Evolutionary conservation across 2,113 vertebrate species (phyloP).

Genomic region (Salvelinus fontinalis): DNA sequence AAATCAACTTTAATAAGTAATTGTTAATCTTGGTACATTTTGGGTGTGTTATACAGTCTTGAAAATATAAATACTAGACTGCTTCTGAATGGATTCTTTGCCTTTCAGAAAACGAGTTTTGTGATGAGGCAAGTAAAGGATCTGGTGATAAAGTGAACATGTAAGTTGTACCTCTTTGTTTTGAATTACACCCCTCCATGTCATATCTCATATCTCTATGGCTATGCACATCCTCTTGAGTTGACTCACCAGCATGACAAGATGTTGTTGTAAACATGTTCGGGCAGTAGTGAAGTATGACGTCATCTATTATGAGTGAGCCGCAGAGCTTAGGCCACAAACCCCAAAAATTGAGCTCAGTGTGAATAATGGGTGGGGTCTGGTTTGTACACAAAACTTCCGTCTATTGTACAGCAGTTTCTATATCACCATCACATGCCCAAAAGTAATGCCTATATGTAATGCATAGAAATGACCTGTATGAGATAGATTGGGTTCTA

Average conservation of each 20-base stretch:
- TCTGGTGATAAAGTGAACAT: constrained; percentile 8
- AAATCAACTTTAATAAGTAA: no score
- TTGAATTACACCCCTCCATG: background rate
- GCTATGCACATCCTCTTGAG: background rate
- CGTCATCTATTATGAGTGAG: constrained; percentile 4
- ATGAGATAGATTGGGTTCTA: background rate
- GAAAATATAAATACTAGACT: background rate
- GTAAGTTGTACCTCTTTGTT: constrained; percentile 50
- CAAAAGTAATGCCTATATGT: background rate
- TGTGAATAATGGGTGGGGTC: background rate
- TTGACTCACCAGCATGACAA: background rate
- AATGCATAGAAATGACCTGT: background rate
- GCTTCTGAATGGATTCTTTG: background rate
- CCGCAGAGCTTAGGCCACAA: constrained; percentile 15
- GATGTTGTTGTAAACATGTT: constrained; percentile 11
- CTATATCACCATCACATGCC: background rate
- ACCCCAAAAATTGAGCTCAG: constrained; percentile 12
- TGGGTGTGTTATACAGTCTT: background rate
- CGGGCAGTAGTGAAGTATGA: background rate
- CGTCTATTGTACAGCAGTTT: background rate
- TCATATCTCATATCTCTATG: background rate
- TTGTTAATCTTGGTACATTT: no score
- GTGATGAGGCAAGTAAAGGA: constrained; percentile 9
- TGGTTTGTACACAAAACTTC: background rate
- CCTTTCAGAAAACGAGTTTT: constrained; percentile 54